Evolutionary conservation across 2,888 invertebrate species (phyloP), one percentile per base, ranked within the genome.

Genomic region (Congeria kusceri): DNA sequence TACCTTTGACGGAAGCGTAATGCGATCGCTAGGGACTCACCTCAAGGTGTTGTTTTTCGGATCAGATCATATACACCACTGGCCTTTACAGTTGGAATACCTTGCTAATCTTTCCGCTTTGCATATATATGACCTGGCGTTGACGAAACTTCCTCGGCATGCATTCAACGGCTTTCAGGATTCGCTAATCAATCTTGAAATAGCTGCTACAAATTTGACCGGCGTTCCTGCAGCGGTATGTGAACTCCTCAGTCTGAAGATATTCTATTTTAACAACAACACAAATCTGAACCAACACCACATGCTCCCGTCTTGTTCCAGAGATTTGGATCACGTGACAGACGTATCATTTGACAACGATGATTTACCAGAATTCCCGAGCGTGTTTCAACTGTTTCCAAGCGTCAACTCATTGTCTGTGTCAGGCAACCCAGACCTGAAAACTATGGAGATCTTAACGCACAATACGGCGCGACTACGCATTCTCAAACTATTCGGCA

Each of bases 181-280:
- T n/a, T n/a, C 47, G 18, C 49, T 68, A 5, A 29, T 69, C 1
- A 59, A 61, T 28, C 32, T 69, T 5, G 61, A 61, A 23, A 61
- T 69, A 56, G 32, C 44, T 23, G 28, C 25, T 5, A 25, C 53
- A 15, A 70, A 70, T 27, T 56, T 70, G 15, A 62, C 69, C n/a
- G 29, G 53, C n/a, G 32, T 70, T 9, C 69, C 56, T 1, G 1
- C 20, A n/a, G 62, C 69, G 3, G 18, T 70, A 1, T 70, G 53
- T 23, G 27, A 62, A 25, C 53, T 70, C 25, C 47, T 20, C 13
- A 27, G 61, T 25, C n/a, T 61, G 1, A 20, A 18, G 20, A 61
- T 59, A 20, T 62, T 70, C 28, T 62, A 53, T 25, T 70, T 70
- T 39, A 62, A 27, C 11, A 32, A 61, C 32, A 70, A 70, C 32